Conservation (phyloP, 1,140 invertebrate genomes). For the Gyrodactylus bullatarudis region DNA sequence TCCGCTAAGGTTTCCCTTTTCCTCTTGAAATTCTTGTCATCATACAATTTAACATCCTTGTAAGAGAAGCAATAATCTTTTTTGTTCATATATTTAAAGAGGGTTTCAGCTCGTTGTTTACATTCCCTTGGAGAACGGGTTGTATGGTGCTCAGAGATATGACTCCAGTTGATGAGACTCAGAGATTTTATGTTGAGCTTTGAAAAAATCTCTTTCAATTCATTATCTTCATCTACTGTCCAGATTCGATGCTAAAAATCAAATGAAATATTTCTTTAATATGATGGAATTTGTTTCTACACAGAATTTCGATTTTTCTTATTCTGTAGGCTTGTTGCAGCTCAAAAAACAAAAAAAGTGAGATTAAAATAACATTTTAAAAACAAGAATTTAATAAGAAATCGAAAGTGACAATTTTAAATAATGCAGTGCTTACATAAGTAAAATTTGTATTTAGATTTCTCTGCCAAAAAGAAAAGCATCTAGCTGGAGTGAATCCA, state of each 20-base stretch:
- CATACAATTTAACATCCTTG: background rate
- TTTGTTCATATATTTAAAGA: background rate
- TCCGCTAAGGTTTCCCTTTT: background rate
- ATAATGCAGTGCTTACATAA: background rate
- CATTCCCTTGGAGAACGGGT: background rate
- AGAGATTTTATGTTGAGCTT: background rate
- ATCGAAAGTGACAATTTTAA: background rate
- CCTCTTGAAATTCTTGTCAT: background rate
- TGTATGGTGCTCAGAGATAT: background rate
- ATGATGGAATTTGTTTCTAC: no score
- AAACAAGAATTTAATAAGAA: background rate
- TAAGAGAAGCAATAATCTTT: background rate
- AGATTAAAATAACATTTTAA: background rate
- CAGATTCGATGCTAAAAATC: background rate
- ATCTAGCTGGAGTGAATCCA: background rate
- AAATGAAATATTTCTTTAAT: no score
- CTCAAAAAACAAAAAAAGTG: no score
- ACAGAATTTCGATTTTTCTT: no score
- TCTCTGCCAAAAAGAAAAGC: background rate
- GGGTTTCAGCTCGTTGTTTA: background rate
- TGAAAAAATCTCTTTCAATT: background rate
- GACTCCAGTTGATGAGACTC: background rate
- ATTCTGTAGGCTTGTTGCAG: no score
- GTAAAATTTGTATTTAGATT: background rate
- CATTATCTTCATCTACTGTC: background rate